Conservation (phyloP, 2,113 vertebrate species). For the Mustela lutreola region DNA sequence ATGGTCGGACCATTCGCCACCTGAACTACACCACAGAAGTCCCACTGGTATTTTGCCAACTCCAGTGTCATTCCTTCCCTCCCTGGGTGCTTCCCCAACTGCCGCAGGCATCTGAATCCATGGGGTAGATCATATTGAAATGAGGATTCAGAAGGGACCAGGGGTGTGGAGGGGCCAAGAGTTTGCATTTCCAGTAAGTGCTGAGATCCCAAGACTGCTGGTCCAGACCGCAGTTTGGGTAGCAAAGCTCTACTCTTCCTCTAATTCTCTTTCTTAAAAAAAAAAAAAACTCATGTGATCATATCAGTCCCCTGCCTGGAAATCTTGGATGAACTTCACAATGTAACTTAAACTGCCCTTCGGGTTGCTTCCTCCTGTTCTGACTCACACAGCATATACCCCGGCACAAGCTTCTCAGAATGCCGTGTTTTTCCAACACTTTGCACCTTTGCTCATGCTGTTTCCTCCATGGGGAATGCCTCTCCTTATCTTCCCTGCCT, state of each 20-base stretch:
- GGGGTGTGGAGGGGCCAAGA: neutral
- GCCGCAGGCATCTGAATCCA: rapidly evolving
- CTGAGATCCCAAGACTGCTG: neutral
- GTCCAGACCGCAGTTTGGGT: neutral
- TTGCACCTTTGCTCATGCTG: neutral
- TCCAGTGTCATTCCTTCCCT: neutral
- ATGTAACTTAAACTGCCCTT: neutral
- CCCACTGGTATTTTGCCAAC: neutral
- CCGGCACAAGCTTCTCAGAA: neutral
- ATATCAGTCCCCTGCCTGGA: neutral
- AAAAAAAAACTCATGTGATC: neutral
- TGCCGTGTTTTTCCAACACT: neutral
- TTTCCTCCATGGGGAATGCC: neutral
- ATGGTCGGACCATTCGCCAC: neutral
- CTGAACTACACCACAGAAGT: neutral
- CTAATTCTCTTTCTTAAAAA: neutral
- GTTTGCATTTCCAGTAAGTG: neutral
- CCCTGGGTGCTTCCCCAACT: neutral
- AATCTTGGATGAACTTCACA: neutral
- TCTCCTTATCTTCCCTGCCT: neutral
- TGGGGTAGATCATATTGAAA: neutral
- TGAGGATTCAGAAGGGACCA: neutral
- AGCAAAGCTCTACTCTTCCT: neutral
- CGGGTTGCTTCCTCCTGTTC: neutral
- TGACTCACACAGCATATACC: neutral